A percentile compares a stretch with the other conserved stretches of the same genome.
Evolutionary conservation across 2,113 vertebrate species (phyloP).

Genomic region (Syngnathus typhle): DNA sequence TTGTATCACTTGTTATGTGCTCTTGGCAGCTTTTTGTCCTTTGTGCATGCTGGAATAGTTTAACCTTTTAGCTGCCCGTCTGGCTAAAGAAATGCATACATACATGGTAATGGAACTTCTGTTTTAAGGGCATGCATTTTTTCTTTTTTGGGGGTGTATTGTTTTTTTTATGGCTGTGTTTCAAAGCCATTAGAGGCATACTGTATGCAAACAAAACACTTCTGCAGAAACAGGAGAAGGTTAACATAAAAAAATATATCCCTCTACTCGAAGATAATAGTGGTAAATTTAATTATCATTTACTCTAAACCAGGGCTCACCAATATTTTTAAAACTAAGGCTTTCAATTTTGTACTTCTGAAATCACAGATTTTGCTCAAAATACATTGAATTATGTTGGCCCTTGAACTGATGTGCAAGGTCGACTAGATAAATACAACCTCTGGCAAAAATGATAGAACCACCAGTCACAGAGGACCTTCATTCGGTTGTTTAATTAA

Average conservation of each 20-base stretch:
- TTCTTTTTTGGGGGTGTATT: conserved; percentile 4
- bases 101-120: conserved; percentile 13
- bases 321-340: too few species aligned
- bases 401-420: too few species aligned
- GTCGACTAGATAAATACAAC: too few species aligned
- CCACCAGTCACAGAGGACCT: too few species aligned
- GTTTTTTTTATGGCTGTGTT: not conserved
- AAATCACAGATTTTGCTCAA: too few species aligned
- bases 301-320: too few species aligned
- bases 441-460: too few species aligned
- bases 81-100: not conserved
- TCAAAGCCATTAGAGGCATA: not conserved
- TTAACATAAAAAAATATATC: not conserved
- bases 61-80: conserved; percentile 17
- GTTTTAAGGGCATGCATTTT: conserved; percentile 3
- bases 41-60: conserved; percentile 16
- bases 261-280: not conserved
- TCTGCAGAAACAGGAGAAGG: not conserved
- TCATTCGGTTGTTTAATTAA: too few species aligned
- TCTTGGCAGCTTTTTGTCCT: conserved; percentile 47
- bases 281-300: not conserved
- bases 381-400: too few species aligned
- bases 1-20: conserved; percentile 7
- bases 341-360: too few species aligned
- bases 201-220: not conserved